phyloP scores from a whole-genome alignment of 2,797 vertebrate genomes.

The Leucoraja ocellata region DNA sequence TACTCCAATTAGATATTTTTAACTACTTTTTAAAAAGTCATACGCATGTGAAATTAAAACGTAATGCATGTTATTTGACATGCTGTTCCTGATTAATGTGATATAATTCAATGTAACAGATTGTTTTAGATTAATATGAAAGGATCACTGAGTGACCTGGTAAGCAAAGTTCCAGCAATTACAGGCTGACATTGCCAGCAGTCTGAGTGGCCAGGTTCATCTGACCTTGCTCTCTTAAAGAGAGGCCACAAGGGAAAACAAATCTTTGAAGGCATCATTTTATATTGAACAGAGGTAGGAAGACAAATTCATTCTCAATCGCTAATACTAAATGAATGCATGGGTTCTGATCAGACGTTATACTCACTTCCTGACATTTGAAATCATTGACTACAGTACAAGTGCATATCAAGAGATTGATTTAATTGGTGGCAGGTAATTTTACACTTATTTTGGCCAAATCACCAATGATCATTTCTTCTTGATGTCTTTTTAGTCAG shows the following conservation, averaged over 20 bases:
- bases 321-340: too few species aligned
- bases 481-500: not conserved
- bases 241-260: not conserved
- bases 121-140: constrained; percentile 20
- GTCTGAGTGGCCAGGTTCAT: not conserved
- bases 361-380: too few species aligned
- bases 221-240: not conserved
- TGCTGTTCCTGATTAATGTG: not conserved
- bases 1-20: not conserved
- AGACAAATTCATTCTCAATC: not conserved
- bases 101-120: constrained; percentile 5
- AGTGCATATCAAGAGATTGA: too few species aligned
- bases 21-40: not conserved
- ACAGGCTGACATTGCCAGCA: too few species aligned
- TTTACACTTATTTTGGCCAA: too few species aligned
- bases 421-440: too few species aligned
- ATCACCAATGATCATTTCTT: too few species aligned
- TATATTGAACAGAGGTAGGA: not conserved
- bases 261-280: not conserved
- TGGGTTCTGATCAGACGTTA: too few species aligned
- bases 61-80: not conserved
- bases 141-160: constrained; percentile 23
- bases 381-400: too few species aligned
- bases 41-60: not conserved
- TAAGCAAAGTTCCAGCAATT: not conserved